These are phyloP conservation scores for Muschampia plurimacula DNA, from an alignment of 2,888 invertebrate species.

Conservation along the genomic window DNA sequence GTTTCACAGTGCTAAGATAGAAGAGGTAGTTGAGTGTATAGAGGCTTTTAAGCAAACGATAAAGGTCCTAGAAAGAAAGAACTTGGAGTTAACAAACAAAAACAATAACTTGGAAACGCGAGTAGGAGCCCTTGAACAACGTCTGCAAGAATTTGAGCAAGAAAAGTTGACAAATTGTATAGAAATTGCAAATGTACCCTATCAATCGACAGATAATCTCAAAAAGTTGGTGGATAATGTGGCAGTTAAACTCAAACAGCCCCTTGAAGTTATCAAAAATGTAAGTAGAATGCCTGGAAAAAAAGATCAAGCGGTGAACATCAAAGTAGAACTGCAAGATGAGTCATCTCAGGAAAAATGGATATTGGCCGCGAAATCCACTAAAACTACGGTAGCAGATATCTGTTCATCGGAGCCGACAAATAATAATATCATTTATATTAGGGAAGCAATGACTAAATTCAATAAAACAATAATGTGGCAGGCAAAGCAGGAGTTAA, in stretches of 20 bases:
- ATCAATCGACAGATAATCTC: neutral
- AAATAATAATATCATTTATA: constrained; percentile 18
- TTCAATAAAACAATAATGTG: constrained; percentile 32
- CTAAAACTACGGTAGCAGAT: constrained; percentile 26
- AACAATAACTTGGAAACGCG: neutral
- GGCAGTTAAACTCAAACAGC: neutral
- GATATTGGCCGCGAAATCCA: constrained; percentile 29
- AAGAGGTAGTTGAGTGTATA: neutral
- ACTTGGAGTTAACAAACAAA: neutral
- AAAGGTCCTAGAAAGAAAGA: neutral
- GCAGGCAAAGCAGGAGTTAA: constrained; percentile 34
- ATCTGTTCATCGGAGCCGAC: constrained; percentile 12
- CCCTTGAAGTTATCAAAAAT: neutral
- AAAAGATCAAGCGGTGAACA: neutral
- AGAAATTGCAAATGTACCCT: neutral
- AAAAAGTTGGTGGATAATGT: neutral
- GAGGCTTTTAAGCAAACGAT: neutral
- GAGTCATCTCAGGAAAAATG: constrained; percentile 30
- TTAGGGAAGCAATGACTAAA: constrained; percentile 36
- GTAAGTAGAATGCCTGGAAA: neutral
- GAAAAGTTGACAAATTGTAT: neutral
- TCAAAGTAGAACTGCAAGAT: constrained; percentile 23
- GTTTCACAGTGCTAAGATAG: neutral
- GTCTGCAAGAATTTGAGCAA: neutral
- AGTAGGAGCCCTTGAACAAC: neutral